Conservation (phyloP, 1,140 invertebrate species). For the Papilio polyxenes region DNA sequence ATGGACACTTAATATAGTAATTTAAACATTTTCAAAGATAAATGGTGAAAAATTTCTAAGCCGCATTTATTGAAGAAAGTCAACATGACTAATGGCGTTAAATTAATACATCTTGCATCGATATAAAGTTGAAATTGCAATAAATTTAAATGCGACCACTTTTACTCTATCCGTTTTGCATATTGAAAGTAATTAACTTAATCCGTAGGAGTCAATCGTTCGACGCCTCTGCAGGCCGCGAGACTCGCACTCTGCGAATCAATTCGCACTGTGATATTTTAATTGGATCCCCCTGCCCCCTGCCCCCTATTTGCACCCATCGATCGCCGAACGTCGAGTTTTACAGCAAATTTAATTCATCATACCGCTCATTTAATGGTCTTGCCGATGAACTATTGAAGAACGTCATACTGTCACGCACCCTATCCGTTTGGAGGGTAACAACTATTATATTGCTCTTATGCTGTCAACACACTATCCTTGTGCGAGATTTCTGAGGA, state of each 20-base stretch:
- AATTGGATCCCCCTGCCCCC: constrained; percentile 56
- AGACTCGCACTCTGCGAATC: constrained; percentile 39
- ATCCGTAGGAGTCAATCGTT: constrained; percentile 14
- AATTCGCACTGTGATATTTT: constrained; percentile 58
- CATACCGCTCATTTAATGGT: constrained; percentile 62
- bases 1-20: not conserved
- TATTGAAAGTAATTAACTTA: constrained; percentile 28
- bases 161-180: constrained; percentile 17
- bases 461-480: constrained; percentile 27
- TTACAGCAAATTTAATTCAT: constrained; percentile 68
- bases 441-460: constrained; percentile 45
- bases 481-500: not conserved
- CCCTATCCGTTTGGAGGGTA: not conserved
- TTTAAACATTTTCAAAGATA: not conserved
- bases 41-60: not conserved
- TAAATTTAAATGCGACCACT: constrained; percentile 13
- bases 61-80: not conserved
- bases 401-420: constrained; percentile 35
- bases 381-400: constrained; percentile 60
- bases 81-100: not conserved
- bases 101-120: not conserved
- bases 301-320: constrained; percentile 36
- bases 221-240: constrained; percentile 24
- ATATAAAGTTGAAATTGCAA: constrained; percentile 21
- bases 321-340: constrained; percentile 52